phyloP scores from a whole-genome alignment of 1,140 invertebrate genomes.

The Caerostris darwini region DNA sequence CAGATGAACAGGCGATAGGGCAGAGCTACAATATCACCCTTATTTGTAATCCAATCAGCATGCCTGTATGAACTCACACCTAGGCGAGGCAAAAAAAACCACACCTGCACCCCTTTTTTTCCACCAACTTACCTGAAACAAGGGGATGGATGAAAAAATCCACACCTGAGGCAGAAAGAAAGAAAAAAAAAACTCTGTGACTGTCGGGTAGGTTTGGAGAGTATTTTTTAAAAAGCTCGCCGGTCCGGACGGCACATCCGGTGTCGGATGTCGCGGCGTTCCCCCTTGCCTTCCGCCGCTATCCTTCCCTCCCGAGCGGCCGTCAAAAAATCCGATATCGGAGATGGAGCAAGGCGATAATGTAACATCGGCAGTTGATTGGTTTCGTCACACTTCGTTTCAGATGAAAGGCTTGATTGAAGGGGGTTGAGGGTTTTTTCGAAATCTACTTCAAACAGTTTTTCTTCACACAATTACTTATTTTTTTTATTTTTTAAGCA shows the following conservation, averaged over 20 bases:
- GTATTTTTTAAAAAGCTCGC: conserved; percentile 38
- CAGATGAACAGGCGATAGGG: neutral
- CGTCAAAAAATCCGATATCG: conserved; percentile 73
- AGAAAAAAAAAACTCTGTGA: conserved; percentile 3
- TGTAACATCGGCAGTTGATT: conserved; percentile 54
- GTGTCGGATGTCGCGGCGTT: conserved; percentile 62
- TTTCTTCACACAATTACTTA: no score
- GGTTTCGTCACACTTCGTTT: conserved; percentile 62
- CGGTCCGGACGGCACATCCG: conserved; percentile 50
- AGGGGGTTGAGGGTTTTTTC: no score
- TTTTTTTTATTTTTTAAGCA: no score
- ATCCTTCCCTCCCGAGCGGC: conserved; percentile 48
- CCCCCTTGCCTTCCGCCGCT: conserved; percentile 66
- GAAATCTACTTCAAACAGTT: no score
- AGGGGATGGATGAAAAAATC: neutral
- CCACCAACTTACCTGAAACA: neutral
- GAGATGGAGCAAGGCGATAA: conserved; percentile 11
- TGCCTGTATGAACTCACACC: conserved; percentile 11
- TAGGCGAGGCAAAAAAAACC: conserved; percentile 15
- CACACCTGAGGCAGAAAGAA: conserved; percentile 11
- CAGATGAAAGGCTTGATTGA: conserved; percentile 40
- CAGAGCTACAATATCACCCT: conserved; percentile 35
- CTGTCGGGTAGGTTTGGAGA: neutral
- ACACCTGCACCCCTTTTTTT: conserved; percentile 60
- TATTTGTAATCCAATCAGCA: conserved; percentile 69